phyloP scores from a whole-genome alignment of 2,113 vertebrate species.

The Fukomys damarensis region DNA sequence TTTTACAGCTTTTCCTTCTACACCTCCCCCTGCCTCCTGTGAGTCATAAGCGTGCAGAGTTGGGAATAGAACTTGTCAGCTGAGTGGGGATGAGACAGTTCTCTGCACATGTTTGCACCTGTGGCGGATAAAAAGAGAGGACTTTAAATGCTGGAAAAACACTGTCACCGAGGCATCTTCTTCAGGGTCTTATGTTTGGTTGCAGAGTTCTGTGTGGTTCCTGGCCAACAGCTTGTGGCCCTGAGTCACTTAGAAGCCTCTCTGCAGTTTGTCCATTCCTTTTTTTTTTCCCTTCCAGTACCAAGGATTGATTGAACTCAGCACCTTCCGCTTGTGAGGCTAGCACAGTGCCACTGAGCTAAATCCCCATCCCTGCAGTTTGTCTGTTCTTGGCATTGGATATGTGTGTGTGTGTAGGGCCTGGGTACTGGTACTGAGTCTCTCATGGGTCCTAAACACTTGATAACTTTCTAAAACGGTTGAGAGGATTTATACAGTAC shows the following conservation, averaged over 20 bases:
- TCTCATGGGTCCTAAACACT: not conserved
- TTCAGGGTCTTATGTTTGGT: not conserved
- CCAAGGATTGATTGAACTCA: too few relatives aligned
- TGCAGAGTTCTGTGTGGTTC: not conserved
- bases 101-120: conserved; percentile 59
- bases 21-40: conserved; percentile 2
- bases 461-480: conserved; percentile 21
- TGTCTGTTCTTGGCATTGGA: not conserved
- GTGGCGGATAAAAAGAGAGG: not conserved
- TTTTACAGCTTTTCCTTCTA: conserved; percentile 54
- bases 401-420: not conserved
- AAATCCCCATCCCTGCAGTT: not conserved
- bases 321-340: too few relatives aligned
- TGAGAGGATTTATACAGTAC: not conserved
- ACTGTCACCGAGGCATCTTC: not conserved
- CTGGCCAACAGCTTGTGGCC: conserved; percentile 20
- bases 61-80: conserved; percentile 77
- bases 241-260: not conserved
- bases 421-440: not conserved
- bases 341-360: too few relatives aligned
- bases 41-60: conserved; percentile 67
- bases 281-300: too few relatives aligned
- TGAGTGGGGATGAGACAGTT: conserved; percentile 66
- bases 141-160: conserved; percentile 55
- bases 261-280: not conserved